phyloP scores from a whole-genome alignment of 2,113 vertebrate genomes.

The Bungarus multicinctus region DNA sequence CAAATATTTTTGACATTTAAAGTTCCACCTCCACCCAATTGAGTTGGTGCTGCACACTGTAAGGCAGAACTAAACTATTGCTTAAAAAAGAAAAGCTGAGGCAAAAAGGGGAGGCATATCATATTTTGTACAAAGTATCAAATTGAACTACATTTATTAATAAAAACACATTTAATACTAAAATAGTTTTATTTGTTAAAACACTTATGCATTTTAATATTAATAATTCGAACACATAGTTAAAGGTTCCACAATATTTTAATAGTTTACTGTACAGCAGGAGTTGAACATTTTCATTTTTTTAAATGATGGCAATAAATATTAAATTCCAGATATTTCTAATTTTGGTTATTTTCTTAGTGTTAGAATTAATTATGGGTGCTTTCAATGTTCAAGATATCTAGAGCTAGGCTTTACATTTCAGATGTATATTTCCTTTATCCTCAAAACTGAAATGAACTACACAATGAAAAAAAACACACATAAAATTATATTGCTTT shows the following conservation, averaged over 20 bases:
- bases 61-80: neutral
- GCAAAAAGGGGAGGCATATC: neutral
- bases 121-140: neutral
- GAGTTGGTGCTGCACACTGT: neutral
- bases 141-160: neutral
- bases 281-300: constrained; percentile 46
- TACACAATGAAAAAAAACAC: constrained; percentile 39
- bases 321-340: constrained; percentile 16
- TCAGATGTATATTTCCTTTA: constrained; percentile 36
- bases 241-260: constrained; percentile 50
- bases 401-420: constrained; percentile 16
- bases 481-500: neutral
- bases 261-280: constrained; percentile 48
- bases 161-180: constrained; percentile 21
- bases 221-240: constrained; percentile 44
- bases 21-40: neutral
- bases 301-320: constrained; percentile 17
- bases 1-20: neutral
- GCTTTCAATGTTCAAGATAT: constrained; percentile 1
- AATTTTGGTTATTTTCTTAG: neutral
- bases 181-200: constrained; percentile 37
- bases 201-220: constrained; percentile 46
- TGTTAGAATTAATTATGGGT: neutral
- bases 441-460: constrained; percentile 45
- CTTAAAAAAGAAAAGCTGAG: neutral